These are phyloP conservation scores for Phragmatobia fuliginosa DNA, from an alignment of 2,888 invertebrate species.

Conservation along the genomic window DNA sequence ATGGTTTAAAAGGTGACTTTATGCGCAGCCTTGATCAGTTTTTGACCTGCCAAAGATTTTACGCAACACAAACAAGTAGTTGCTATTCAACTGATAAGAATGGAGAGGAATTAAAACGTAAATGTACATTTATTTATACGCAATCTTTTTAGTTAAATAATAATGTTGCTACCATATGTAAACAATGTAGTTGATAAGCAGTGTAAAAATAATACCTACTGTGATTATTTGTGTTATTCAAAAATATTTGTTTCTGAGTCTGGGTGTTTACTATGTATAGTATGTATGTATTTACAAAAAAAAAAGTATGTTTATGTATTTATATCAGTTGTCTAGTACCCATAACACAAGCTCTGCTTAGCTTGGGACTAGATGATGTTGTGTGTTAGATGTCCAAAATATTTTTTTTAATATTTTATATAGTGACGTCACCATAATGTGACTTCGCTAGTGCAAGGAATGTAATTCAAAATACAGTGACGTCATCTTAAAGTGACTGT, in stretches of 20 bases:
- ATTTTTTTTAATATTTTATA: not conserved
- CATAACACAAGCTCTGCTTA: too few species aligned
- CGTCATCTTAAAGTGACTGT: constrained; percentile 56
- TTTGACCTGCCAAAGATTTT: constrained; percentile 27
- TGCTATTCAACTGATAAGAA: constrained; percentile 5
- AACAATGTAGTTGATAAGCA: not conserved
- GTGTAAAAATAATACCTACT: not conserved
- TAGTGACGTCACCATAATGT: not conserved
- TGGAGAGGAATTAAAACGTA: not conserved
- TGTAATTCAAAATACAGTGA: constrained; percentile 42
- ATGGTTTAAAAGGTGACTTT: constrained; percentile 34
- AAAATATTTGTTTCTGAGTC: too few species aligned
- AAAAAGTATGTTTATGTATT: too few species aligned
- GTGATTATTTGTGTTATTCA: not conserved
- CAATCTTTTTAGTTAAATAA: not conserved
- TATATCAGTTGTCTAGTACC: too few species aligned
- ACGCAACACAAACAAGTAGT: constrained; percentile 33
- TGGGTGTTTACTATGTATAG: too few species aligned
- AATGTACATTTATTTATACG: not conserved
- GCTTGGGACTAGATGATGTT: too few species aligned
- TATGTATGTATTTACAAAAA: too few species aligned
- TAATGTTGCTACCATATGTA: not conserved
- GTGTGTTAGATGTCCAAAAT: too few species aligned
- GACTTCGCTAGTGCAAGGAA: constrained; percentile 20
- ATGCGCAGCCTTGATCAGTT: constrained; percentile 30